A percentile compares a stretch with the other conserved stretches of the same genome.
phyloP scores from a whole-genome alignment of 2,888 invertebrate genomes.

The Lepeophtheirus nordmannii region DNA sequence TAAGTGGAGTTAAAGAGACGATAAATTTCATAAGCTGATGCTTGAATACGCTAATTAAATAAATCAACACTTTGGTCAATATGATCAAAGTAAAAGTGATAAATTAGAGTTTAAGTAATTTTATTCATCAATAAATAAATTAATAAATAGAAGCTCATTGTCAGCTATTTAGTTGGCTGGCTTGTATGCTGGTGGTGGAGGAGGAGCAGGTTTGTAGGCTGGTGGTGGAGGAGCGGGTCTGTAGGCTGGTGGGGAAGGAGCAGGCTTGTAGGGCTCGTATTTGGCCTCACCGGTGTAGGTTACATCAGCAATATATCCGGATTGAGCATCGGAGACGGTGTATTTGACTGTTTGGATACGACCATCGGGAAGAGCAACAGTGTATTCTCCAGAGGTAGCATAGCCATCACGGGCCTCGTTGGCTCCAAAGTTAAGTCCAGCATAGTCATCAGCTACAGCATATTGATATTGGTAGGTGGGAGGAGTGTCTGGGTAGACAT shows the following conservation, averaged over 20 bases:
- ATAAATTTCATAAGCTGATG: no score
- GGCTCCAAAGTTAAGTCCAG: conserved; percentile 2
- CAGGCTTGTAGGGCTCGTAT: conserved; percentile 12
- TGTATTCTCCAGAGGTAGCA: conserved; percentile 1
- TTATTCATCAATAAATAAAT: no score
- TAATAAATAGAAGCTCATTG: no score
- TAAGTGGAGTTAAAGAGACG: no score
- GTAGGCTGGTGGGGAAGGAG: background rate
- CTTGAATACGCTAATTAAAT: no score
- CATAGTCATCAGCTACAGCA: conserved; percentile 10
- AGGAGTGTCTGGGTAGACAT: background rate
- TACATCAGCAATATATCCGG: conserved; percentile 10
- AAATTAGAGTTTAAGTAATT: no score
- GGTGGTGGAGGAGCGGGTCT: background rate
- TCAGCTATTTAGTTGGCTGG: no score
- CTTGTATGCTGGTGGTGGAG: no score
- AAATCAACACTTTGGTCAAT: no score
- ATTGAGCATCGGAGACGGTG: conserved; percentile 2
- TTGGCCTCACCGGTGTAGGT: background rate
- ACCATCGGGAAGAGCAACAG: conserved; percentile 8
- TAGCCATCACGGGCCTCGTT: conserved; percentile 8
- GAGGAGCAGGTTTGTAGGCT: background rate
- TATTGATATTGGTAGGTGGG: conserved; percentile 12
- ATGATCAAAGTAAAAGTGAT: no score
- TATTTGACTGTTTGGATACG: background rate